phyloP scores from a whole-genome alignment of 2,113 vertebrate genomes.

The Bos javanicus region DNA sequence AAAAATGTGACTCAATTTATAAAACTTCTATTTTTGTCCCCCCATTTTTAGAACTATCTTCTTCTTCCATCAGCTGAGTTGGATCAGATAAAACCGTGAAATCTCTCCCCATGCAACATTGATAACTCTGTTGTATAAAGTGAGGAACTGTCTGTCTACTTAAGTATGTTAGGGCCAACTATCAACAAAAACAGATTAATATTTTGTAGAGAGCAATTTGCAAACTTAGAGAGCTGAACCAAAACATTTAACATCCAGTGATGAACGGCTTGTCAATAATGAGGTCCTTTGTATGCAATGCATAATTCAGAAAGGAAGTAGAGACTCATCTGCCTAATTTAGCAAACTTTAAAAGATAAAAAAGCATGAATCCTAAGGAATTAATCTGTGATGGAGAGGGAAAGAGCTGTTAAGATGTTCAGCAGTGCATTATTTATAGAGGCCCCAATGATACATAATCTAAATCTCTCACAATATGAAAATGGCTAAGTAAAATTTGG shows the following conservation, averaged over 20 bases:
- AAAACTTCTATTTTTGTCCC: constrained; percentile 55
- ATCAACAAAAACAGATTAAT: constrained; percentile 51
- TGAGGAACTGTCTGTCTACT: constrained; percentile 16
- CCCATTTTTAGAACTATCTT: constrained; percentile 52
- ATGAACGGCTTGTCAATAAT: constrained; percentile 51
- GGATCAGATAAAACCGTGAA: constrained; percentile 44
- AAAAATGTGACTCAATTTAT: constrained; percentile 51
- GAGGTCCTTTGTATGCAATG: constrained; percentile 58
- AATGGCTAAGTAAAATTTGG: not conserved
- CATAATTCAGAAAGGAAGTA: constrained; percentile 42
- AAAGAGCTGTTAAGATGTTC: not conserved
- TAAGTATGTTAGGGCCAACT: constrained; percentile 35
- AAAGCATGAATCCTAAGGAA: constrained; percentile 18
- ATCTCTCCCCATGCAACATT: constrained; percentile 42
- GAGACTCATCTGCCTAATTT: constrained; percentile 25
- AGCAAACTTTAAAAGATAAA: constrained; percentile 42
- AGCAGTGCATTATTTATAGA: not conserved
- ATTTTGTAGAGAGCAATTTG: constrained; percentile 58
- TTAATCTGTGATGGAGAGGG: not conserved
- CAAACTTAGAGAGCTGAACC: constrained; percentile 30
- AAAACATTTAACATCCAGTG: constrained; percentile 42
- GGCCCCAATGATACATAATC: not conserved
- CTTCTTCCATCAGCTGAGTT: constrained; percentile 40
- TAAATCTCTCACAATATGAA: not conserved
- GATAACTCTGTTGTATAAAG: constrained; percentile 7